These are phyloP conservation scores for Escarpia spicata DNA, from an alignment of 2,888 invertebrate genomes.

Conservation along the genomic window DNA sequence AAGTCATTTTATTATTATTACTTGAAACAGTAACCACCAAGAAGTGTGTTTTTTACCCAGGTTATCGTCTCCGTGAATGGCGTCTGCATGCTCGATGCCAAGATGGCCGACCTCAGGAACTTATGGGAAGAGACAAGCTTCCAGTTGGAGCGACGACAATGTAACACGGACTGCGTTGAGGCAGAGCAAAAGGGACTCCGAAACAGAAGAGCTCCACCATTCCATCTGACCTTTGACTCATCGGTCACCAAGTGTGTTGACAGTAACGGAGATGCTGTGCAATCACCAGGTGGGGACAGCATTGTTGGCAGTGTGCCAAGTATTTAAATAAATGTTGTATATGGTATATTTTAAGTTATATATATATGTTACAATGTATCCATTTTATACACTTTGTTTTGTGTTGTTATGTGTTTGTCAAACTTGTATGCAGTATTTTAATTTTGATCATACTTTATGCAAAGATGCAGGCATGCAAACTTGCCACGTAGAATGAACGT, in stretches of 20 bases:
- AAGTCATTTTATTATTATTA: too few species aligned
- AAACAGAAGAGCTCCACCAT: slow-evolving; percentile 34
- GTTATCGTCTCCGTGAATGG: slow-evolving; percentile 34
- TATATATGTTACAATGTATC: background rate
- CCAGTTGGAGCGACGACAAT: slow-evolving; percentile 76
- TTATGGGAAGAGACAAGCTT: slow-evolving; percentile 97
- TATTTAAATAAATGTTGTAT: background rate
- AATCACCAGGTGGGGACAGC: background rate
- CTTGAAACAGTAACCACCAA: background rate
- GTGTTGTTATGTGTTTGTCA: background rate
- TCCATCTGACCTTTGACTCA: slow-evolving; percentile 7
- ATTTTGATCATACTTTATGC: too few species aligned
- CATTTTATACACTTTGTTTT: background rate
- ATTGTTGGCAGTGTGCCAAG: background rate
- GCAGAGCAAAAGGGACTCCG: slow-evolving; percentile 81
- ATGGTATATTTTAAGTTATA: background rate
- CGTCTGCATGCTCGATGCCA: slow-evolving; percentile 47
- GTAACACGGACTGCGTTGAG: slow-evolving; percentile 78
- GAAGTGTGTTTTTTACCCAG: slow-evolving; percentile 19
- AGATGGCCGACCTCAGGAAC: slow-evolving; percentile 76
- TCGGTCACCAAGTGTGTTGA: background rate
- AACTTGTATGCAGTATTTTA: too few species aligned
- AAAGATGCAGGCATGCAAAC: too few species aligned
- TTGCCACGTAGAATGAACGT: too few species aligned
- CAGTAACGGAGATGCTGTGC: background rate